Conservation (phyloP, 2,797 vertebrate species). For the Danio aesculapii region DNA sequence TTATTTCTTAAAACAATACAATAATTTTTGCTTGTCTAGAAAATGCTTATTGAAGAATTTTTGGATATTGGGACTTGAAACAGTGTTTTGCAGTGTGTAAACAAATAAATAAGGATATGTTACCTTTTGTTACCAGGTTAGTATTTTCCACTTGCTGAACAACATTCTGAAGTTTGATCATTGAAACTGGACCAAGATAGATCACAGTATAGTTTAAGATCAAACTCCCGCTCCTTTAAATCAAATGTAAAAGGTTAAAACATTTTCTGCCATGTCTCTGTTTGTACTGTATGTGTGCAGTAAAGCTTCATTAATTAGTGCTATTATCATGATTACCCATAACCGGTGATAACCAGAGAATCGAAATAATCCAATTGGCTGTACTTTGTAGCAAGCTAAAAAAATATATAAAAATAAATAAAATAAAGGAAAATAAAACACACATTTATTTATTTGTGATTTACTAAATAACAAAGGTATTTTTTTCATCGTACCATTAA, state of each 20-base stretch:
- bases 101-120: not conserved
- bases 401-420: slow-evolving; percentile 46
- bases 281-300: not conserved
- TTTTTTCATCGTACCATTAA: too few relatives aligned
- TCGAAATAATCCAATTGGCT: slow-evolving; percentile 70
- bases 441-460: too few relatives aligned
- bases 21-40: too few relatives aligned
- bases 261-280: not conserved
- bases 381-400: slow-evolving; percentile 63
- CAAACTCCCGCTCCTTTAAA: slow-evolving; percentile 64
- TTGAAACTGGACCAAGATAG: accelerated
- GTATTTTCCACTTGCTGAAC: accelerated
- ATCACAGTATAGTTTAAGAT: slow-evolving; percentile 59
- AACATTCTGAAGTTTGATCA: accelerated
- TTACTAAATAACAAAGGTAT: too few relatives aligned
- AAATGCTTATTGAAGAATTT: not conserved
- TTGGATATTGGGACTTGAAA: too few relatives aligned
- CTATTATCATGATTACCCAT: slow-evolving; percentile 62
- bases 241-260: not conserved
- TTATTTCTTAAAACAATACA: too few relatives aligned
- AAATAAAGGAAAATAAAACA: not conserved
- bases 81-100: too few relatives aligned
- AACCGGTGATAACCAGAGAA: slow-evolving; percentile 39
- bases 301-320: not conserved
- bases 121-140: slow-evolving; percentile 60